phyloP scores from a whole-genome alignment of 2,113 vertebrate species.

The Thinocorus orbignyianus region DNA sequence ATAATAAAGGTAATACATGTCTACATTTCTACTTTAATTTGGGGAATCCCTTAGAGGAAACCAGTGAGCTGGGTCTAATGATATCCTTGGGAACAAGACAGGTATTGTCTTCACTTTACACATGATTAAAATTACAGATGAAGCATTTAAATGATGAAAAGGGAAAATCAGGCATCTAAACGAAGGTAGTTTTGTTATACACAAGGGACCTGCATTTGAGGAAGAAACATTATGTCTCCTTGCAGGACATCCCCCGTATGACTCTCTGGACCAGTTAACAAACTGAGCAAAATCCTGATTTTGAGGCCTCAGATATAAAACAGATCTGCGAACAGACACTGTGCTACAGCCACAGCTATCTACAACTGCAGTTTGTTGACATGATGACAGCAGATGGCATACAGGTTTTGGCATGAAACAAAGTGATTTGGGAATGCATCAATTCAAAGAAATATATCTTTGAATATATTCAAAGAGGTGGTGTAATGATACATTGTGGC shows the following conservation, averaged over 20 bases:
- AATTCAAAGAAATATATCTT: background rate
- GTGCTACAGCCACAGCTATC: background rate
- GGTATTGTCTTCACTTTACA: background rate
- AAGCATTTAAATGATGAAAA: background rate
- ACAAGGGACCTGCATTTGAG: background rate
- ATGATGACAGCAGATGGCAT: fast-evolving
- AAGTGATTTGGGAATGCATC: background rate
- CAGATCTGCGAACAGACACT: fast-evolving
- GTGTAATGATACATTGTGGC: background rate
- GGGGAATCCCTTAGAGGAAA: background rate
- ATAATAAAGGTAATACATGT: background rate
- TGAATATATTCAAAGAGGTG: slow-evolving; percentile 11
- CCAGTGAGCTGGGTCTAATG: background rate
- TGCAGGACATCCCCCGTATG: background rate
- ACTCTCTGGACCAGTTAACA: background rate
- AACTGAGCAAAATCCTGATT: background rate
- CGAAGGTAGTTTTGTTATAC: background rate
- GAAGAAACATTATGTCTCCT: background rate
- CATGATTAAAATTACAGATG: background rate
- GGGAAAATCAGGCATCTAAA: background rate
- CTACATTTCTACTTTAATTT: background rate
- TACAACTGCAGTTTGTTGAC: background rate
- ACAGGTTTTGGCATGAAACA: background rate
- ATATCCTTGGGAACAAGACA: background rate
- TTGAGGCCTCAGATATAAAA: background rate